Conservation (phyloP, 1,140 invertebrate genomes). For the Stratiolaelaps scimitus region DNA sequence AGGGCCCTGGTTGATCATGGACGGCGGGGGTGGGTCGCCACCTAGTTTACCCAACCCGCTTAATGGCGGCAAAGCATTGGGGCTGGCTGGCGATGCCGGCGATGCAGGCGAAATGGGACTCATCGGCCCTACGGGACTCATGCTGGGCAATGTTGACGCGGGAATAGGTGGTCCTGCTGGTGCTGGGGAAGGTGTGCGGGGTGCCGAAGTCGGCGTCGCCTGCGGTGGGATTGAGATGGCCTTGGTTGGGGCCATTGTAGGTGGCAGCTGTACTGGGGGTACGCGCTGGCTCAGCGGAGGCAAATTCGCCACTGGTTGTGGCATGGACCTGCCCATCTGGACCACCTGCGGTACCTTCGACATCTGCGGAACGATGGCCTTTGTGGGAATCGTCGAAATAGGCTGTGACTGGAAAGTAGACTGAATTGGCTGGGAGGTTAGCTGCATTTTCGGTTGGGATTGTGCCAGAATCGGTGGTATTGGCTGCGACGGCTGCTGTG, state of each 20-base stretch:
- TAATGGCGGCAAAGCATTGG: no score
- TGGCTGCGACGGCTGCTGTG: neutral
- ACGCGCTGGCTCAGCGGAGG: neutral
- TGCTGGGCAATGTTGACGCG: constrained; percentile 9
- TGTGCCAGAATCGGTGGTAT: constrained; percentile 1
- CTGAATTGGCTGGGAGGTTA: no score
- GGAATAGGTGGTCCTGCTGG: constrained; percentile 21
- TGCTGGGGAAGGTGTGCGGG: constrained; percentile 17
- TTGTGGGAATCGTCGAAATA: no score
- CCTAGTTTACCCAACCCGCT: no score
- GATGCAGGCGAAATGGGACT: constrained; percentile 10
- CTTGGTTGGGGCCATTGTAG: neutral
- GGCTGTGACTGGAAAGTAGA: no score
- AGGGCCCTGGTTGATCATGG: neutral
- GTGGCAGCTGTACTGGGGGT: neutral
- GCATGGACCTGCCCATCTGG: no score
- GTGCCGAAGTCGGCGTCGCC: constrained; percentile 3
- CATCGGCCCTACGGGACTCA: constrained; percentile 15
- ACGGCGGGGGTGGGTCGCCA: neutral
- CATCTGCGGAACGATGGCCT: no score
- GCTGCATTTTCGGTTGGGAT: no score
- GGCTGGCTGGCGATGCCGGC: neutral
- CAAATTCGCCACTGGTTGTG: neutral
- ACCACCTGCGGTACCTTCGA: no score
- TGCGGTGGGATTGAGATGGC: neutral